Evolutionary conservation across 2,113 vertebrate genomes (phyloP).

Genomic region (Hydrolagus affinis): DNA sequence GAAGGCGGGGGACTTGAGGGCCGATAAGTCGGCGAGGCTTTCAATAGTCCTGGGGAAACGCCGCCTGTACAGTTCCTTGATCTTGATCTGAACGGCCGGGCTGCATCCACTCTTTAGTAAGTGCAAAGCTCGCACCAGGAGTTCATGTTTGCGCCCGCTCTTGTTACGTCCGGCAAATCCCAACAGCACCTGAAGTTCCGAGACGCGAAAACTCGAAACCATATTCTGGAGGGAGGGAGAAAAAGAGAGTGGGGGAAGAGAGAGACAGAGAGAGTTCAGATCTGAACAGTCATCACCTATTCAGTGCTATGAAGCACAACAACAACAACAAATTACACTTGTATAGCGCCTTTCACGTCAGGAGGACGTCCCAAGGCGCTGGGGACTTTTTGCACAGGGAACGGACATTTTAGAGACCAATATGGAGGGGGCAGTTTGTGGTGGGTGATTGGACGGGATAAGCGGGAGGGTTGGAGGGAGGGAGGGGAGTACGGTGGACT

Average conservation of each 20-base stretch:
- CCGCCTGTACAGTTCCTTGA: slow-evolving; percentile 66
- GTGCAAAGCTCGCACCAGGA: slow-evolving; percentile 73
- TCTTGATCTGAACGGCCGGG: slow-evolving; percentile 70
- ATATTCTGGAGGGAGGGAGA: slow-evolving; percentile 59
- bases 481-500: too few species aligned
- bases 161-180: slow-evolving; percentile 78
- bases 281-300: too few species aligned
- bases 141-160: slow-evolving; percentile 77
- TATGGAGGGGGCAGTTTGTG: too few species aligned
- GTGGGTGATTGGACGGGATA: too few species aligned
- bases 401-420: too few species aligned
- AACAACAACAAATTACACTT: too few species aligned
- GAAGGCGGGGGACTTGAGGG: slow-evolving; percentile 51
- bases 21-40: slow-evolving; percentile 54
- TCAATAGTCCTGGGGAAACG: slow-evolving; percentile 68
- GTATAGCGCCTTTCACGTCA: too few species aligned
- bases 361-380: too few species aligned
- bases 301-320: too few species aligned
- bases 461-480: too few species aligned
- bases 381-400: too few species aligned
- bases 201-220: slow-evolving; percentile 79
- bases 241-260: neutral
- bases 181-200: slow-evolving; percentile 75
- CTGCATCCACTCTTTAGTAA: slow-evolving; percentile 74
- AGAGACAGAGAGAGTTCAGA: neutral